Base-by-base conservation (phyloP, 2,888 invertebrate species). In the Mythimna lalbum region DNA sequence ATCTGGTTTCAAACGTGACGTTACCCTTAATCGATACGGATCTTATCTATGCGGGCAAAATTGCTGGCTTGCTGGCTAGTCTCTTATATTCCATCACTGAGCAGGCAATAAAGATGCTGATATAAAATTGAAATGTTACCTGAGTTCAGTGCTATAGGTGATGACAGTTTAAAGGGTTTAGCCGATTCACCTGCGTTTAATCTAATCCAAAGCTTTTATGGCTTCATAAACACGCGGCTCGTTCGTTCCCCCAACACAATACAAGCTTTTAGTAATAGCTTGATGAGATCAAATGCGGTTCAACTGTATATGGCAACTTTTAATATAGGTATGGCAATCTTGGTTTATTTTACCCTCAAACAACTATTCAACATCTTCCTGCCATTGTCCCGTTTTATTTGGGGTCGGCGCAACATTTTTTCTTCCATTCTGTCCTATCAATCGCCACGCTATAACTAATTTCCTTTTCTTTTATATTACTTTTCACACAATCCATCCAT, bases 151-250 rank as follows among this genome's bases (percentile, higher is more conserved):
- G 39, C 10, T 21, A 27, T 2, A 27, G 57, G 1, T 56, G 27
- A 50, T 43, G 43, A 52, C 31, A n/a, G 53, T 31, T 55, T 53
- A 39, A 27, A 55, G 14, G 21, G 53, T 19, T 57, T 1, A 52
- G 50, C 21, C 21, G 21, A 14, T 14, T 14, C 12, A 75, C n/a
- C 12, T 50, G 17, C 21, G 31, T 1, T 62, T 43, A 33, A 52
- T 62, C 47, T 39, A 53, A 76, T 76, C 17, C 2, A 52, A 31
- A 52, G 5, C n/a, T 57, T 72, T 43, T 72, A 78, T 33, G 78
- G 78, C 78, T 78, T 78, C 56, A 7, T 19, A 55, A 68, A 33
- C 19, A 43, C 31, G 21, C 36, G 5, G 3, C 33, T 19, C 49
- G 21, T 43, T 17, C 4, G 27, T 9, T 23, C 14, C 43, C 14